These are phyloP conservation scores for Ommatoiulus sabulosus DNA, from an alignment of 2,888 invertebrate genomes.

Conservation along the genomic window DNA sequence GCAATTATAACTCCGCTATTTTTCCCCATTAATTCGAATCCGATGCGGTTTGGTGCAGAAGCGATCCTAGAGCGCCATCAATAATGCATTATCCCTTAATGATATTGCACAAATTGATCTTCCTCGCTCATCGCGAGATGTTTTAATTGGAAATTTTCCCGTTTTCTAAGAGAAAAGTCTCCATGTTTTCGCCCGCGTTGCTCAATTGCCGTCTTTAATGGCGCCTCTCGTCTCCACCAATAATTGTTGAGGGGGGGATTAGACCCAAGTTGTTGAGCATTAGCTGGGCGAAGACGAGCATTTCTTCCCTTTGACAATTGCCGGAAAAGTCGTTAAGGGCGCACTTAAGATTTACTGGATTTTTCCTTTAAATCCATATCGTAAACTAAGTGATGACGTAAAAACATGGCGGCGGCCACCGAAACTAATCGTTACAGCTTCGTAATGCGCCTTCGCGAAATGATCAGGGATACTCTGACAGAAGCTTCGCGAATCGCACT, in stretches of 20 bases:
- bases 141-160: slow-evolving; percentile 29
- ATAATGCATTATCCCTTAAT: slow-evolving; percentile 37
- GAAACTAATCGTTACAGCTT: neutral
- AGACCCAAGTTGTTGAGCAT: slow-evolving; percentile 19
- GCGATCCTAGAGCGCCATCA: neutral
- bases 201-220: slow-evolving; percentile 28
- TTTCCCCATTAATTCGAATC: slow-evolving; percentile 9
- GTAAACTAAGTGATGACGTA: neutral
- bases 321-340: slow-evolving; percentile 15
- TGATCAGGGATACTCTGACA: too few species aligned
- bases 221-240: slow-evolving; percentile 36
- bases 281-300: slow-evolving; percentile 15
- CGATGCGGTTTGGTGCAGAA: neutral
- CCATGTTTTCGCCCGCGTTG: neutral
- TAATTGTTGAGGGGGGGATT: slow-evolving; percentile 33
- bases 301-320: slow-evolving; percentile 17
- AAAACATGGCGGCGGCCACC: neutral
- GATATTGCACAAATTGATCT: slow-evolving; percentile 33
- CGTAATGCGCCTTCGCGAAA: too few species aligned
- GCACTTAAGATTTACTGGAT: neutral
- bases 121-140: slow-evolving; percentile 4
- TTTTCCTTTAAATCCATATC: slow-evolving; percentile 38
- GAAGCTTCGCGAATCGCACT: too few species aligned
- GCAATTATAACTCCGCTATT: neutral
- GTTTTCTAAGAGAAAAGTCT: neutral